Conservation (phyloP, 2,888 invertebrate genomes). For the Hypena proboscidalis region DNA sequence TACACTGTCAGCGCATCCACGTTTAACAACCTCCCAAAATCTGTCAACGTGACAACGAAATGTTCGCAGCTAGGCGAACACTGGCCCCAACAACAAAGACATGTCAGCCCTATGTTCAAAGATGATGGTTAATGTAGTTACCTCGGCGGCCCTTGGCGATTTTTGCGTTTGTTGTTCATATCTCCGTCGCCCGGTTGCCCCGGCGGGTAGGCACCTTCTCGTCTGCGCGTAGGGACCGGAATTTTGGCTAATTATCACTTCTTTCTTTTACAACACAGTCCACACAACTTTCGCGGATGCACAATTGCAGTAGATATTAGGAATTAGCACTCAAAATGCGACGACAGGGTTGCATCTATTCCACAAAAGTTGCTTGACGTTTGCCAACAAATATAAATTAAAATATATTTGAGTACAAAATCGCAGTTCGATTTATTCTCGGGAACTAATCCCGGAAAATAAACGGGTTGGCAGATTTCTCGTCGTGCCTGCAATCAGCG, state of each 20-base stretch:
- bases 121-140: slow-evolving; percentile 73
- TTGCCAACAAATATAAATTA: slow-evolving; percentile 83
- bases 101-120: slow-evolving; percentile 70
- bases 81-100: slow-evolving; percentile 77
- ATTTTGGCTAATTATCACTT: slow-evolving; percentile 89
- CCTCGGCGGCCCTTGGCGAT: slow-evolving; percentile 92
- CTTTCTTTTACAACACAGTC: slow-evolving; percentile 85
- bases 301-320: slow-evolving; percentile 84
- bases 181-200: slow-evolving; percentile 87
- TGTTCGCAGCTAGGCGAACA: slow-evolving; percentile 64
- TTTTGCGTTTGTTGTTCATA: slow-evolving; percentile 94
- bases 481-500: slow-evolving; percentile 86
- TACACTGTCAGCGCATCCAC: slow-evolving; percentile 66
- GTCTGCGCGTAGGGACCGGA: slow-evolving; percentile 94
- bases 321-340: slow-evolving; percentile 81
- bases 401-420: slow-evolving; percentile 84
- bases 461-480: slow-evolving; percentile 85
- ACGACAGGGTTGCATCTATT: slow-evolving; percentile 81
- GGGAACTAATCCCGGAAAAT: slow-evolving; percentile 84
- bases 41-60: slow-evolving; percentile 70
- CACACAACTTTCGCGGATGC: slow-evolving; percentile 86
- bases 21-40: slow-evolving; percentile 56
- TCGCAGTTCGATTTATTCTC: slow-evolving; percentile 81
- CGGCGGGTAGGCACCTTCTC: slow-evolving; percentile 91
- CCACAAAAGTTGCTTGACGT: slow-evolving; percentile 79